phyloP scores from a whole-genome alignment of 2,797 vertebrate genomes.

The Lithobates sylvaticus region DNA sequence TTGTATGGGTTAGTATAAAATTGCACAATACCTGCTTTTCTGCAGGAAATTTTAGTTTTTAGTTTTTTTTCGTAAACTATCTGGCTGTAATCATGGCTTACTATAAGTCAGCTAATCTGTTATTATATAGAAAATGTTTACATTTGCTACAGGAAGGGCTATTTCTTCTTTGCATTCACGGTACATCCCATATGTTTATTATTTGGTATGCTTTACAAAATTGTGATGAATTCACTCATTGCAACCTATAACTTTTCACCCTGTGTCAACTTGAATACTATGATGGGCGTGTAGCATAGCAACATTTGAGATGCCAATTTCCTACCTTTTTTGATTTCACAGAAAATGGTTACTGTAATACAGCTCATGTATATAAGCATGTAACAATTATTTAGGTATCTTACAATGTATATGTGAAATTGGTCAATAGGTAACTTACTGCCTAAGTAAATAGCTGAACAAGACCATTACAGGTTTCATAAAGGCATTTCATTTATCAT shows the following conservation, averaged over 20 bases:
- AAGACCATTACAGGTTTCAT: neutral
- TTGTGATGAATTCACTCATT: neutral
- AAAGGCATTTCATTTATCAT: neutral
- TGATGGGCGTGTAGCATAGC: neutral
- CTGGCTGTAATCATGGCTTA: constrained; percentile 10
- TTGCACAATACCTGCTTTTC: constrained; percentile 34
- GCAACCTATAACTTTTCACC: neutral
- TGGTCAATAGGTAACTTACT: neutral
- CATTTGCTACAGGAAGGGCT: constrained; percentile 57
- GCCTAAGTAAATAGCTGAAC: neutral
- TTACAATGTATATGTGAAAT: neutral
- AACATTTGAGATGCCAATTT: constrained; percentile 22
- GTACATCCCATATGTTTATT: constrained; percentile 4
- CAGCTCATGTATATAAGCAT: constrained; percentile 17
- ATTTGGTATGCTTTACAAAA: neutral
- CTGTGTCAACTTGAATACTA: neutral
- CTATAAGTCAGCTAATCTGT: neutral
- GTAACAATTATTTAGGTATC: neutral
- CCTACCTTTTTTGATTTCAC: neutral
- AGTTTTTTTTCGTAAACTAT: neutral
- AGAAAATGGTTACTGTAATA: neutral
- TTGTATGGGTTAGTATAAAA: constrained; percentile 17
- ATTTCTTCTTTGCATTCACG: constrained; percentile 47
- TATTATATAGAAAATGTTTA: constrained; percentile 60
- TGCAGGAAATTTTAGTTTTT: constrained; percentile 24